These are phyloP conservation scores for Pseudococcus longispinus DNA, from an alignment of 2,888 invertebrate genomes.

Conservation along the genomic window DNA sequence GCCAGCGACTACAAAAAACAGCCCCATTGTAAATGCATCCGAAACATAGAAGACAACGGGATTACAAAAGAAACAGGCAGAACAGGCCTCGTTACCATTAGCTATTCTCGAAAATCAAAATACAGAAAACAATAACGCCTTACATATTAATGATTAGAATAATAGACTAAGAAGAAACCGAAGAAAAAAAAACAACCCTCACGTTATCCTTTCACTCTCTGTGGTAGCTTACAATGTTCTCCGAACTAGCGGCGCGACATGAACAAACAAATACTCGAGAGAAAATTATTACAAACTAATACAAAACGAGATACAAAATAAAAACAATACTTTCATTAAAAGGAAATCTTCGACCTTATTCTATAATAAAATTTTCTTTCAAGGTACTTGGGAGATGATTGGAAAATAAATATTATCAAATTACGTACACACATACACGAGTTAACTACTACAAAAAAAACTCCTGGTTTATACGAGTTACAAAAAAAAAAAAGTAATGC, in stretches of 20 bases:
- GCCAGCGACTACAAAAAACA: not conserved
- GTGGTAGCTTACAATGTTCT: not conserved
- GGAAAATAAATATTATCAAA: not conserved
- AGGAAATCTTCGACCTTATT: not conserved
- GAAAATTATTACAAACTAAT: not conserved
- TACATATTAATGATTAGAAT: slow-evolving; percentile 9
- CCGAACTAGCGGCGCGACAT: not conserved
- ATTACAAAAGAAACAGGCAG: not conserved
- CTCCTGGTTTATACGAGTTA: not conserved
- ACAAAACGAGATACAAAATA: not conserved
- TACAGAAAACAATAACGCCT: not conserved
- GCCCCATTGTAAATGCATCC: not conserved
- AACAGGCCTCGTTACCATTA: not conserved
- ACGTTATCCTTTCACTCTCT: slow-evolving; percentile 11
- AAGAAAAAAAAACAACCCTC: not conserved
- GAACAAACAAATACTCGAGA: not conserved
- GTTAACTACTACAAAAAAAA: not conserved
- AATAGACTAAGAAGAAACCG: not conserved
- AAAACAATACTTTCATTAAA: not conserved
- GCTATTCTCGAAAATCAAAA: not conserved
- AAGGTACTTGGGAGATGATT: not conserved
- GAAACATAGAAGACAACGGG: not conserved
- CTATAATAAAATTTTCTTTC: not conserved
- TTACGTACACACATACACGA: not conserved
- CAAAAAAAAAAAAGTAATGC: slow-evolving; percentile 8